Percentiles rank a stretch among this genome's conserved stretches.
phyloP scores from a whole-genome alignment of 2,797 vertebrate species.

The Cyprinella venusta region DNA sequence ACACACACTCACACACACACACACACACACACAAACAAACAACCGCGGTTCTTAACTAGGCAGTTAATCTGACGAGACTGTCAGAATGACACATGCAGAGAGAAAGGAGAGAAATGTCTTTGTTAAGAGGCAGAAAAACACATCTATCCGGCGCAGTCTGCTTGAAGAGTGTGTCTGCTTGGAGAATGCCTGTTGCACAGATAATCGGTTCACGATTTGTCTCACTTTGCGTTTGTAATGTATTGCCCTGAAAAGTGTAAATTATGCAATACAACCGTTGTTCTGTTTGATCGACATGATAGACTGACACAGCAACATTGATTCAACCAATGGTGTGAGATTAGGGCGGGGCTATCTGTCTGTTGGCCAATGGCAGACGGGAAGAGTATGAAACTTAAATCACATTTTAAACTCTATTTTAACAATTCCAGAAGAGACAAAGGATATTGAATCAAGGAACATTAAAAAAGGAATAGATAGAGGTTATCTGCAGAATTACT shows the following conservation, averaged over 20 bases:
- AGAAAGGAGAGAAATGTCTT: conserved; percentile 43
- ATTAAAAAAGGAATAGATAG: neutral
- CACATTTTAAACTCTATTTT: neutral
- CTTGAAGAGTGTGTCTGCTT: neutral
- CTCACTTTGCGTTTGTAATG: conserved; percentile 4
- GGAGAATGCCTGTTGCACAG: neutral
- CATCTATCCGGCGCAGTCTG: conserved; percentile 2
- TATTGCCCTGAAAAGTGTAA: neutral
- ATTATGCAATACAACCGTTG: neutral
- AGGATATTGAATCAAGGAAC: neutral
- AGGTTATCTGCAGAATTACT: neutral
- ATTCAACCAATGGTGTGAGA: no score
- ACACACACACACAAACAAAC: conserved; percentile 21
- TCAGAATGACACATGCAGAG: conserved; percentile 47
- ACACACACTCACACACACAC: neutral
- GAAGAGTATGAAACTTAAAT: neutral
- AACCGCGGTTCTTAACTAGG: conserved; percentile 41
- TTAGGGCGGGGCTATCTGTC: no score
- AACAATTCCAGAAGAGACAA: neutral
- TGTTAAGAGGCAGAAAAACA: conserved; percentile 23
- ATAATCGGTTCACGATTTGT: neutral
- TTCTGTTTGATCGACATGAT: neutral
- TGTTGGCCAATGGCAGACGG: neutral
- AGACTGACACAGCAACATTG: neutral
- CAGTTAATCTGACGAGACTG: conserved; percentile 52